These are phyloP conservation scores for Caenorhabditis drosophilae DNA, from an alignment of 2,888 invertebrate genomes.

Conservation along the genomic window DNA sequence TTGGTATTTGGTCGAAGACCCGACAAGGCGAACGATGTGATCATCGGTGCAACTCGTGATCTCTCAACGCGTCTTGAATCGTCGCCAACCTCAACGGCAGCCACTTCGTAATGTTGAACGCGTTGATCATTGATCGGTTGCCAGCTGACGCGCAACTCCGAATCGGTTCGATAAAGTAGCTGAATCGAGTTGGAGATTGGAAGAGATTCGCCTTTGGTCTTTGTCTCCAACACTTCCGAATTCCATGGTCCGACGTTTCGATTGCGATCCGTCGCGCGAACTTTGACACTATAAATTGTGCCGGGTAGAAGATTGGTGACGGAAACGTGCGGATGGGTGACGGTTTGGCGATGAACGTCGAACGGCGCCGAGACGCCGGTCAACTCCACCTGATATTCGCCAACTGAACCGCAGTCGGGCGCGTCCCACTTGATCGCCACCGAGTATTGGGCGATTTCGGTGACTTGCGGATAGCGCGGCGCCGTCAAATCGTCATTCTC, in stretches of 20 bases:
- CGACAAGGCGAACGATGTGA: conserved; percentile 56
- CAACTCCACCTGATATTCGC: conserved; percentile 65
- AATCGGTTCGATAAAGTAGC: conserved; percentile 58
- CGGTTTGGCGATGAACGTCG: conserved; percentile 67
- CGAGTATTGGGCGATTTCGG: conserved; percentile 59
- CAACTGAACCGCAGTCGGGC: conserved; percentile 68
- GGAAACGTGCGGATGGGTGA: conserved; percentile 65
- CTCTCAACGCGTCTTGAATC: conserved; percentile 54
- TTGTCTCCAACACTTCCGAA: conserved; percentile 57
- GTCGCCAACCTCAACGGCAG: conserved; percentile 48
- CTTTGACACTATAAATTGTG: conserved; percentile 65
- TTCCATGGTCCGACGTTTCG: conserved; percentile 67
- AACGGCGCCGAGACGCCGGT: conserved; percentile 62
- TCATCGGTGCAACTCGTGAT: conserved; percentile 57
- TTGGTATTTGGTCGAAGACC: conserved; percentile 64
- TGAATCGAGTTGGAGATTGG: conserved; percentile 48
- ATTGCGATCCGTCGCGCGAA: conserved; percentile 65
- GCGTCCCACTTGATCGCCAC: conserved; percentile 67
- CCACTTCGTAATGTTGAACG: conserved; percentile 68
- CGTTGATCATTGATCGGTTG: conserved; percentile 52
- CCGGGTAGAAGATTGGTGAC: conserved; percentile 67
- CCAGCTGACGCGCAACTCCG: conserved; percentile 63
- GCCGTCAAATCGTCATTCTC: conserved; percentile 65
- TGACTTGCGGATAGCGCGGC: conserved; percentile 62
- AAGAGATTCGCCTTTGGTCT: conserved; percentile 66